Evolutionary conservation across 2,113 vertebrate genomes (phyloP).

Genomic region (Mustela lutreola): DNA sequence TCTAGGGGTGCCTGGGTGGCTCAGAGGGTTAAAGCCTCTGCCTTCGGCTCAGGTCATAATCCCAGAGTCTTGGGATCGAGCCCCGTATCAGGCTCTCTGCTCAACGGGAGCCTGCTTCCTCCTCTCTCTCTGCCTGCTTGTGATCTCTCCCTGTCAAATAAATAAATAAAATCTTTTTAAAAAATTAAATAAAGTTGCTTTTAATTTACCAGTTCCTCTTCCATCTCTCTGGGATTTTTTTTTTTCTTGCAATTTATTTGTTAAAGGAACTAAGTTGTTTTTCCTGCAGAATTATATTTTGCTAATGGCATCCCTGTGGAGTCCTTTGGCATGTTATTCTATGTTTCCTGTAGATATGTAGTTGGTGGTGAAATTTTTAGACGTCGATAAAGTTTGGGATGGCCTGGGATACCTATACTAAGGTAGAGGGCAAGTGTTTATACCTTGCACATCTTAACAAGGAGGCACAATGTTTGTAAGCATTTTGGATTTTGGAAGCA

Average conservation of each 20-base stretch:
- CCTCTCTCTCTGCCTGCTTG: too few species aligned
- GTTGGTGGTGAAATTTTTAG: neutral
- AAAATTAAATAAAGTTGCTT: neutral
- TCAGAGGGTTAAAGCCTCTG: too few species aligned
- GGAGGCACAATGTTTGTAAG: neutral
- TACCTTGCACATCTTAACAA: neutral
- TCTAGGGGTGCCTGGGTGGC: neutral
- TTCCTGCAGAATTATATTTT: conserved; percentile 5
- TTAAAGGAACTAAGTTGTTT: conserved; percentile 25
- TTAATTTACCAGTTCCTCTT: neutral
- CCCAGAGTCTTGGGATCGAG: too few species aligned
- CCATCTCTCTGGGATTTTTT: neutral
- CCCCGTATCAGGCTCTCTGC: too few species aligned
- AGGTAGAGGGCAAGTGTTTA: neutral
- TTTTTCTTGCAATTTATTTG: conserved; percentile 17
- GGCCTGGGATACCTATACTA: neutral
- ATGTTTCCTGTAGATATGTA: neutral
- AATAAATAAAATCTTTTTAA: too few species aligned
- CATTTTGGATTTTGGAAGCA: neutral
- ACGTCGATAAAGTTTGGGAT: neutral
- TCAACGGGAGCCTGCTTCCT: too few species aligned
- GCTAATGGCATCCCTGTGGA: conserved; percentile 2
- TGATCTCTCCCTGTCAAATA: too few species aligned
- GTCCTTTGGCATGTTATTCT: neutral
- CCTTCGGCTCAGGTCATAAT: too few species aligned